Conservation (phyloP, 2,888 invertebrate genomes). For the Tigriopus californicus region DNA sequence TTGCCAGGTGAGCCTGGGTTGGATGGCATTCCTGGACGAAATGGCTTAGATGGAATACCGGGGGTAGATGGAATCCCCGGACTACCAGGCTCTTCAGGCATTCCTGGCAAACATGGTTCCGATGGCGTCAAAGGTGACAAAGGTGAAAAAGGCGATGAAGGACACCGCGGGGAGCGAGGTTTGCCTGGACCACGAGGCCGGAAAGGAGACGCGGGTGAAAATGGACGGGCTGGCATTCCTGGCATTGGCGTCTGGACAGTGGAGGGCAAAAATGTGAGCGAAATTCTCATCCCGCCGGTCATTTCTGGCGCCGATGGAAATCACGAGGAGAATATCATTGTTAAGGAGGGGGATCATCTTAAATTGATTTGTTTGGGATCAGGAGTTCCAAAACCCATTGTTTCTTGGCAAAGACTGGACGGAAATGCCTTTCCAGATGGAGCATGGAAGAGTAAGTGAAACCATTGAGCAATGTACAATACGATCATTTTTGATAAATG, state of each 20-base stretch:
- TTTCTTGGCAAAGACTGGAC: slow-evolving; percentile 39
- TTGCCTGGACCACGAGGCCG: slow-evolving; percentile 41
- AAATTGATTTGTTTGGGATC: slow-evolving; percentile 60
- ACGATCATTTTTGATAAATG: too few relatives aligned
- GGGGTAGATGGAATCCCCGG: slow-evolving; percentile 45
- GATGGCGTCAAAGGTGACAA: slow-evolving; percentile 45
- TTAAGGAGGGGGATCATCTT: slow-evolving; percentile 59
- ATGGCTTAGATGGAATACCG: slow-evolving; percentile 57
- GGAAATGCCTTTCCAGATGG: slow-evolving; percentile 37
- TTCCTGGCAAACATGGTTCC: slow-evolving; percentile 41
- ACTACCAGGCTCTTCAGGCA: slow-evolving; percentile 31
- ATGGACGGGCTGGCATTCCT: slow-evolving; percentile 57
- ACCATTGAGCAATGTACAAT: too few relatives aligned
- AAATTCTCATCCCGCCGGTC: not conserved
- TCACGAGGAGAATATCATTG: slow-evolving; percentile 34
- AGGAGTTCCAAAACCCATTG: slow-evolving; percentile 52
- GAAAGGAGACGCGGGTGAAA: slow-evolving; percentile 31
- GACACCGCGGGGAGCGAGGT: slow-evolving; percentile 39
- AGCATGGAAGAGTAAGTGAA: slow-evolving; percentile 39
- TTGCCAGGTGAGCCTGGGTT: slow-evolving; percentile 77
- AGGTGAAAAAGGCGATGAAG: slow-evolving; percentile 52
- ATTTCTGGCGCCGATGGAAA: slow-evolving; percentile 5
- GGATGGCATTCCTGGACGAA: slow-evolving; percentile 55
- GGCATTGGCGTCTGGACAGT: slow-evolving; percentile 57
- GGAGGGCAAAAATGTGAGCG: not conserved